These are phyloP conservation scores for Haliaeetus albicilla DNA, from an alignment of 2,797 vertebrate genomes.

Conservation along the genomic window DNA sequence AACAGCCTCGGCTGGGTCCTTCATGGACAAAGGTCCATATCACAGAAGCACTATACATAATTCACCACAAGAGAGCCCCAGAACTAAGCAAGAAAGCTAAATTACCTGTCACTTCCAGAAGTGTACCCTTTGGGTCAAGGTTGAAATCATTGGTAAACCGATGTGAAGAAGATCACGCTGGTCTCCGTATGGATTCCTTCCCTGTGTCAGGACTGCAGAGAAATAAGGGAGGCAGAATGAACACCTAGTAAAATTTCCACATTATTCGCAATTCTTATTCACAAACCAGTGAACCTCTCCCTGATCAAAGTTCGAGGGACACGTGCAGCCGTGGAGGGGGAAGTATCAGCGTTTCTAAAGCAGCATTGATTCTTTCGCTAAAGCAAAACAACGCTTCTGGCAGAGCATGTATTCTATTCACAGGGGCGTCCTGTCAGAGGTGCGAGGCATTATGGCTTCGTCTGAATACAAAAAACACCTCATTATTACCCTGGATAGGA, in stretches of 20 bases:
- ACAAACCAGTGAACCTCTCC: not conserved
- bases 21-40: slow-evolving; percentile 65
- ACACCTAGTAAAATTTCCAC: not conserved
- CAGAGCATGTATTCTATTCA: slow-evolving; percentile 12
- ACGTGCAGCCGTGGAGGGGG: not conserved
- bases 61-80: slow-evolving; percentile 78
- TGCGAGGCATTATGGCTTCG: not conserved
- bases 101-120: slow-evolving; percentile 75
- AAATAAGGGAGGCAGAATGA: not conserved
- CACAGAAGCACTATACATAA: slow-evolving; percentile 75
- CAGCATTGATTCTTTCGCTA: not conserved
- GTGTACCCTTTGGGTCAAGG: slow-evolving; percentile 75
- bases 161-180: slow-evolving; percentile 30
- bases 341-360: slow-evolving; percentile 5
- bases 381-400: not conserved
- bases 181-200: not conserved
- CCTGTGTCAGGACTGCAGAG: not conserved
- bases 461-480: slow-evolving; percentile 67
- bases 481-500: slow-evolving; percentile 30
- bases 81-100: slow-evolving; percentile 74
- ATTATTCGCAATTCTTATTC: slow-evolving; percentile 32
- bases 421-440: slow-evolving; percentile 29
- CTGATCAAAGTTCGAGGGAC: not conserved
- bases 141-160: slow-evolving; percentile 63
- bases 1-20: slow-evolving; percentile 57